These are phyloP conservation scores for Uropetala carovei DNA, from an alignment of 2,888 invertebrate genomes.

Conservation along the genomic window DNA sequence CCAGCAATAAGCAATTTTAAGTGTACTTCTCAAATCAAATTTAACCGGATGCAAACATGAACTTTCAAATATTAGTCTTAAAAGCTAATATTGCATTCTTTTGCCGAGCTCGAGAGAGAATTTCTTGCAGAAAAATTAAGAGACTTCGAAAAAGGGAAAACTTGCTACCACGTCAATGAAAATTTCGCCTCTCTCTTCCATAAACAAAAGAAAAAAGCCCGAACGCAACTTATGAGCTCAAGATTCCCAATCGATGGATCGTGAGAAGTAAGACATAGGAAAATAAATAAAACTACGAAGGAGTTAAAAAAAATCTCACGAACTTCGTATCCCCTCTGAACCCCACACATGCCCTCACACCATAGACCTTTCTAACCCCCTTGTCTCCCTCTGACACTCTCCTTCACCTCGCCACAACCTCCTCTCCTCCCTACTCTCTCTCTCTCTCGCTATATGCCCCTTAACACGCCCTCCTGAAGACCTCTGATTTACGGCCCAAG, in stretches of 20 bases:
- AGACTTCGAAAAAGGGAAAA: too few relatives aligned
- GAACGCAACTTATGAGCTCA: not conserved
- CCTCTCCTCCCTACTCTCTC: not conserved
- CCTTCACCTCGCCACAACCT: not conserved
- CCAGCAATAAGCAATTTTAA: too few relatives aligned
- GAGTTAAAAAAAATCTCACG: not conserved
- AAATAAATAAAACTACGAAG: not conserved
- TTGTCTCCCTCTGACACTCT: not conserved
- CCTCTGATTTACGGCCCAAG: conserved; percentile 41
- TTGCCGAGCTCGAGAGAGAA: too few relatives aligned
- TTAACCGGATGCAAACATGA: too few relatives aligned
- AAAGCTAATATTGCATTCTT: too few relatives aligned
- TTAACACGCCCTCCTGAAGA: conserved; percentile 14
- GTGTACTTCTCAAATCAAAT: too few relatives aligned
- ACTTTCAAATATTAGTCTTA: too few relatives aligned
- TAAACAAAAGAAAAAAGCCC: too few relatives aligned
- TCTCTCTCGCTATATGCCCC: not conserved
- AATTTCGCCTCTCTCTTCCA: not conserved
- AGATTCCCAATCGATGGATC: not conserved
- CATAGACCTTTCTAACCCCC: not conserved
- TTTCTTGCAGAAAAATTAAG: too few relatives aligned
- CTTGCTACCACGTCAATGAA: too few relatives aligned
- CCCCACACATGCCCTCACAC: not conserved
- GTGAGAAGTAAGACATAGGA: too few relatives aligned
- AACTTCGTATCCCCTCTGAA: not conserved